Evolutionary conservation across 2,113 vertebrate genomes (phyloP).

Genomic region (Isichthys henryi): DNA sequence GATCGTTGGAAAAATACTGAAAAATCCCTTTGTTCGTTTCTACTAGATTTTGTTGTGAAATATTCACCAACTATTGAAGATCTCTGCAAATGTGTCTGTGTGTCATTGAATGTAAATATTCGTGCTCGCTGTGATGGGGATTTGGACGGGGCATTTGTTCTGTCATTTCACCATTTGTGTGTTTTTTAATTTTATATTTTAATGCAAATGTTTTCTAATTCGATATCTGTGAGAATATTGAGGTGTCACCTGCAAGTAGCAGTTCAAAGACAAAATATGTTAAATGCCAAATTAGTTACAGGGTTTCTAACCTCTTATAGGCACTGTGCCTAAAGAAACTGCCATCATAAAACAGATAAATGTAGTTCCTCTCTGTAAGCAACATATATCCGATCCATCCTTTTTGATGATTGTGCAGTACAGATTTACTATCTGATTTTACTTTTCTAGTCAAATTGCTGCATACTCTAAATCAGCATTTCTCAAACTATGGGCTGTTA

Average conservation of each 20-base stretch:
- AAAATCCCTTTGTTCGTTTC: not conserved
- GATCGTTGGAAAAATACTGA: not conserved
- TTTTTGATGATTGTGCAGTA: not conserved
- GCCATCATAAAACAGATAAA: not conserved
- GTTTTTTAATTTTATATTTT: not conserved
- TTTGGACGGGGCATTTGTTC: not conserved
- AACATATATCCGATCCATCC: not conserved
- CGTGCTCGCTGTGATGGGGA: not conserved
- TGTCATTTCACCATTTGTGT: not conserved
- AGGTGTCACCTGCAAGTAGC: not conserved
- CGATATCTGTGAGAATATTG: not conserved
- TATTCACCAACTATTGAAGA: not conserved
- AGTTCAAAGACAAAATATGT: not conserved
- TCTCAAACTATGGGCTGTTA: too few relatives aligned
- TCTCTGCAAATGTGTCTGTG: not conserved
- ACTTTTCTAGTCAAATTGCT: conserved; percentile 3
- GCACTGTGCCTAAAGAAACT: not conserved
- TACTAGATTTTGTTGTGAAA: not conserved
- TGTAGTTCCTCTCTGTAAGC: not conserved
- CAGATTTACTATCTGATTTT: not conserved
- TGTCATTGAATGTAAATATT: not conserved
- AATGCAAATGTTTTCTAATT: not conserved
- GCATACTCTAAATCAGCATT: conserved; percentile 9
- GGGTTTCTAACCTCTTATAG: not conserved
- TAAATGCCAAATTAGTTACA: not conserved